phyloP scores from a whole-genome alignment of 1,140 invertebrate genomes.

The Leptopilina boulardi region DNA sequence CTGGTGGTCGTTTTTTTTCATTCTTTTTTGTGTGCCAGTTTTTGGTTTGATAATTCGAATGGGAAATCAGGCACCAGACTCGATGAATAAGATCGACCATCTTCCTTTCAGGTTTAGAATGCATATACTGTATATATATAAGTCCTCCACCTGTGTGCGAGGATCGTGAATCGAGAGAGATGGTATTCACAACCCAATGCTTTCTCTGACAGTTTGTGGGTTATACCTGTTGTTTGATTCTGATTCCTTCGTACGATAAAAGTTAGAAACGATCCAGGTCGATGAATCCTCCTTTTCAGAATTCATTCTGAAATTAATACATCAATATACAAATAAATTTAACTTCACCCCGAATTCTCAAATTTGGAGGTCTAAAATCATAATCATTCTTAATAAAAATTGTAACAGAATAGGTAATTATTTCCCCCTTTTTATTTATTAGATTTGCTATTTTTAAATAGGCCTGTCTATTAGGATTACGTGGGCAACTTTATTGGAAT shows the following conservation, averaged over 20 bases:
- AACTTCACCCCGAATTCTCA: neutral
- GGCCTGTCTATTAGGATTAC: neutral
- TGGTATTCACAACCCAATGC: neutral
- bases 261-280: conserved; percentile 8
- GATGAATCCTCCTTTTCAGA: conserved; percentile 25
- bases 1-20: neutral
- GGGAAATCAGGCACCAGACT: conserved; percentile 15
- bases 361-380: too few species aligned
- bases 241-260: neutral
- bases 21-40: conserved; percentile 18
- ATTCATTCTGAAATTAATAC: conserved; percentile 4
- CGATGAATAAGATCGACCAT: neutral
- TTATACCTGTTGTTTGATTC: conserved; percentile 25
- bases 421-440: too few species aligned
- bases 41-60: conserved; percentile 15
- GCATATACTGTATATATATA: neutral
- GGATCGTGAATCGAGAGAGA: conserved; percentile 5
- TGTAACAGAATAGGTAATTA: too few species aligned
- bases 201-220: conserved; percentile 19
- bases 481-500: neutral
- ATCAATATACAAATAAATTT: conserved; percentile 9
- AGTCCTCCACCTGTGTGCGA: conserved; percentile 4
- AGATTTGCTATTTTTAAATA: neutral
- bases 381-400: too few species aligned
- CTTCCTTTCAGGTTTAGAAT: conserved; percentile 6